phyloP scores from a whole-genome alignment of 2,888 invertebrate species.

The Ceriagrion tenellum region DNA sequence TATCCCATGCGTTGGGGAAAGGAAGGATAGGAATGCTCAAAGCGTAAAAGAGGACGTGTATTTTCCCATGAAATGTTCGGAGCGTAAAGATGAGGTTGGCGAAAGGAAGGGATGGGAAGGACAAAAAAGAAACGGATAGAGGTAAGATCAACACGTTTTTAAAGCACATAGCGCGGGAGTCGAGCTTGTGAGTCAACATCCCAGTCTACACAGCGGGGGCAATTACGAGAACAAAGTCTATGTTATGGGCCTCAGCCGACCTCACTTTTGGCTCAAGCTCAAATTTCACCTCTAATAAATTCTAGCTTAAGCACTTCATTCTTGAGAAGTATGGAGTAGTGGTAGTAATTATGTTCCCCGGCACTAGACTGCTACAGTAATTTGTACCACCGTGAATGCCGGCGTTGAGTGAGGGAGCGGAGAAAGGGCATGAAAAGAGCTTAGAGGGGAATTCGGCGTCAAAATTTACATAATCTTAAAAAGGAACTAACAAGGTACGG shows the following conservation, averaged over 20 bases:
- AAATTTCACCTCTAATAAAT: conserved; percentile 1
- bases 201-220: neutral
- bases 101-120: neutral
- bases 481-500: neutral
- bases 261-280: conserved; percentile 10
- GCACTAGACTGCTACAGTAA: neutral
- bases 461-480: neutral
- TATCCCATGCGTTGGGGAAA: neutral
- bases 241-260: neutral
- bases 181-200: conserved; percentile 22
- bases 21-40: neutral
- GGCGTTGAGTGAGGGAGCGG: neutral
- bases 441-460: neutral
- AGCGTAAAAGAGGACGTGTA: neutral
- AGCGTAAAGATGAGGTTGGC: neutral
- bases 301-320: conserved; percentile 13
- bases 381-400: neutral
- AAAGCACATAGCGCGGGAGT: neutral
- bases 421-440: neutral
- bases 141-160: conserved; percentile 36
- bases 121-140: neutral
- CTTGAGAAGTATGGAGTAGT: neutral
- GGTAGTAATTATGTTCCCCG: neutral
- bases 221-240: neutral
- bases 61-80: neutral